These are phyloP conservation scores for Rhopalosiphum padi DNA, from an alignment of 1,140 invertebrate genomes.

Conservation along the genomic window DNA sequence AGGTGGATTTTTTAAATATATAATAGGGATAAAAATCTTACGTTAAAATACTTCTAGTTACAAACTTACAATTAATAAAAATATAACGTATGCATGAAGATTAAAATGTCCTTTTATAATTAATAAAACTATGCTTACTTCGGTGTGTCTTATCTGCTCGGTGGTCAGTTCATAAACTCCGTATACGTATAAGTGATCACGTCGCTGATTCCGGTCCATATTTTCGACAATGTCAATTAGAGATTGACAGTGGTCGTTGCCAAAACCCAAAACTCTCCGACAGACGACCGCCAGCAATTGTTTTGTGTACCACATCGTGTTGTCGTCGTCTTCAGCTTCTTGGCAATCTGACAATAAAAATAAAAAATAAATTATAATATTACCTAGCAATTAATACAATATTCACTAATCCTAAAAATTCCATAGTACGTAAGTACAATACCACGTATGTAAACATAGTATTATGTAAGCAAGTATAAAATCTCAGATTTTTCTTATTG, in stretches of 20 bases:
- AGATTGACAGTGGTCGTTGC: background rate
- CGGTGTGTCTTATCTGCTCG: background rate
- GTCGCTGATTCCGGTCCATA: background rate
- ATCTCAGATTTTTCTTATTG: too few relatives aligned
- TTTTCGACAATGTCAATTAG: background rate
- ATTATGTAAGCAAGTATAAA: background rate
- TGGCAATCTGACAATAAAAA: background rate
- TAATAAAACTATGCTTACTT: constrained; percentile 5
- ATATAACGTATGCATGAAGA: background rate
- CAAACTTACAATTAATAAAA: background rate
- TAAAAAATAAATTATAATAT: background rate
- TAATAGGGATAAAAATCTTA: background rate
- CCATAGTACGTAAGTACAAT: background rate
- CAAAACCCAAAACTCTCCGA: background rate
- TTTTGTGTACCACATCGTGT: background rate
- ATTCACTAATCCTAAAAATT: background rate
- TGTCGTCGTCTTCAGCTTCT: constrained; percentile 1
- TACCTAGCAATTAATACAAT: background rate
- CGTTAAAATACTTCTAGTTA: background rate
- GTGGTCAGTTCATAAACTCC: constrained; percentile 17
- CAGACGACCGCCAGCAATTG: background rate
- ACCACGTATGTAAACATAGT: background rate
- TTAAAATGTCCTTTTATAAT: background rate
- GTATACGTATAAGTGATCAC: constrained; percentile 32
- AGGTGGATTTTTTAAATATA: background rate